Evolutionary conservation across 2,797 vertebrate genomes (phyloP), one percentile per base, ranked within the genome.

Genomic region (Chloroceryle inda): DNA sequence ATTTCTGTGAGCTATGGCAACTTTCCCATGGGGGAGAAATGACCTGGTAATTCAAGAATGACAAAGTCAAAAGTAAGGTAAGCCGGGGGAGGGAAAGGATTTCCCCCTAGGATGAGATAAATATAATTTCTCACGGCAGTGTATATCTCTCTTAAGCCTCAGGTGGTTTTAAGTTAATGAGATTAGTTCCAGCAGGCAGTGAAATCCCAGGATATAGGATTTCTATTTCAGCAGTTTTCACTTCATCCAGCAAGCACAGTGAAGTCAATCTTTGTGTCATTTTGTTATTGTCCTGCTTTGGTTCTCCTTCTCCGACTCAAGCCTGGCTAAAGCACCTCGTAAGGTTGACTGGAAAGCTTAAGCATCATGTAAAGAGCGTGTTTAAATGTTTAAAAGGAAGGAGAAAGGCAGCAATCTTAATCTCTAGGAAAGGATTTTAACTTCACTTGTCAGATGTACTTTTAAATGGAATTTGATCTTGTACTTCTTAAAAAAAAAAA

Each of bases 141-240:
- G 78, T 91, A 81, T 95, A 82, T 96, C 96, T 96, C 95, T 96
- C 93, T 96, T 96, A 96, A 97, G 83, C 96, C 89, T 97, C 94
- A 95, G 91, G 95, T 97, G 84, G 96, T 94, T 95, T 97, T 96
- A 97, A 97, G 33, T 96, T 97, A 97, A 97, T 94, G 88, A 84
- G 91, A 97, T 97, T 96, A 97, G 92, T 96, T 97, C 92, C 88
- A 91, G 88, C 88, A 96, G 83, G 94, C 88, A 96, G 77, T 69
- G 95, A 95, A 97, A 97, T 96, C 91, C 94, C 91, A 91, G 52
- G 81, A 97, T 94, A 96, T 22, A 75, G 80, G 92, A 96, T 92
- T 97, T 97, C 92, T 94, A 96, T 95, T 97, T 97, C 90, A 96
- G 90, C 88, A 64, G 88, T 96, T 97, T 97, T 94, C 90, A 94